Evolutionary conservation across 2,113 vertebrate species (phyloP), one percentile per base, ranked within the genome.

Genomic region (Paedocypris sp.): DNA sequence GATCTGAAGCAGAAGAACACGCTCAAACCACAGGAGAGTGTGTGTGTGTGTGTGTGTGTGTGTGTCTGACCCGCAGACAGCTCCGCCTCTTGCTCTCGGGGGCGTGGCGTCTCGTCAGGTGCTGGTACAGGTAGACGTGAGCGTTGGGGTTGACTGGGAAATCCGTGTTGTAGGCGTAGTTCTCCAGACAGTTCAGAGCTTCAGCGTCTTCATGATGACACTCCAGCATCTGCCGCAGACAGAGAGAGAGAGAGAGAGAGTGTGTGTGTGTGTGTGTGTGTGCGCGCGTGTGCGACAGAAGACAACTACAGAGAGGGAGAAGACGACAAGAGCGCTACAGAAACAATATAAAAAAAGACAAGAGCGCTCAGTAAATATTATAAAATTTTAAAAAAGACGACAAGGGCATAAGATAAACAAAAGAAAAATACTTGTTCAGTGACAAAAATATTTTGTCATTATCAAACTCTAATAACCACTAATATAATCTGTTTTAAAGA

Each of bases 131-230:
- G 72, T 90, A 97, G 36, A 94, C 62, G 0, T 92, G 90, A 8
- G 94, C 91, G 1, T 98, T 98, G 1, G 94, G 95, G 60, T 98
- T 98, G 0, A 85, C 58, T 1, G 95, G 94, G 16, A 90, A 94
- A 38, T 60, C 83, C 8, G 70, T 77, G 60, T 94, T 82, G 66
- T 90, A 90, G 0, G 92, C 93, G 2, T 97, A 97, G 39, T 91
- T 77, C 32, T 71, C 79, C 71, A 99, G 80, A 2, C 91, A 72
- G 4, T 85, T 73, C 4, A 62, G 64, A 25, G 90, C 90, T 46
- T 83, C 84, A 0, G 84, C 76, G 0, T 79, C 68, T 48, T 89
- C 80, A 12, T 85, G 83, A 10, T 91, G 91, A 73, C 86, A 91
- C 65, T 98, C 91, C 62, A 97, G 65, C 83, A 99, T 81, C 94